These are phyloP conservation scores for Wiebesia pumilae DNA, from an alignment of 1,140 invertebrate species.

Conservation along the genomic window DNA sequence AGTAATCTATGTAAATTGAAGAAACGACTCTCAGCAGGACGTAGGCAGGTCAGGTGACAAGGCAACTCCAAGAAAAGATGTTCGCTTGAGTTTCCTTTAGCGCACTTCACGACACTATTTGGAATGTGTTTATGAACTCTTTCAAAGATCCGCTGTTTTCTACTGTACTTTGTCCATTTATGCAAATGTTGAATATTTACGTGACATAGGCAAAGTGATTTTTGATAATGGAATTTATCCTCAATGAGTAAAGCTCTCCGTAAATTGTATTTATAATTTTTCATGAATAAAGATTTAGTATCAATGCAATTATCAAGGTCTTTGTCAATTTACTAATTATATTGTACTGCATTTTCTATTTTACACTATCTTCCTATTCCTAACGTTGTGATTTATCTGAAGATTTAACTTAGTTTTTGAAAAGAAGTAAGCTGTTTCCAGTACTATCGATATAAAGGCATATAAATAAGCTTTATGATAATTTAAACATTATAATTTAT, in stretches of 20 bases:
- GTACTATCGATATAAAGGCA: no score
- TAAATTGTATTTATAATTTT: not conserved
- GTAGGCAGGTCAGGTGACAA: not conserved
- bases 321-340: not conserved
- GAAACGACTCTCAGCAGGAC: constrained; percentile 9
- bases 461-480: no score
- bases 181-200: no score
- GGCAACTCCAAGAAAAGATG: not conserved
- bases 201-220: not conserved
- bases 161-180: no score
- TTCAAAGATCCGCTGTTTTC: constrained; percentile 16
- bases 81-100: not conserved
- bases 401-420: no score
- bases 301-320: not conserved
- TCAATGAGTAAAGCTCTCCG: not conserved
- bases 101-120: constrained; percentile 16
- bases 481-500: no score
- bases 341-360: not conserved
- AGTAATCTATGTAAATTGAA: constrained; percentile 43
- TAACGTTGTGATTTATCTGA: no score
- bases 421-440: no score
- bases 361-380: not conserved
- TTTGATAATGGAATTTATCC: not conserved
- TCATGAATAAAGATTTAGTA: not conserved
- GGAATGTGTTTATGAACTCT: constrained; percentile 18